These are phyloP conservation scores for Pseudorectes ferrugineus DNA, from an alignment of 2,113 vertebrate genomes.

Conservation along the genomic window DNA sequence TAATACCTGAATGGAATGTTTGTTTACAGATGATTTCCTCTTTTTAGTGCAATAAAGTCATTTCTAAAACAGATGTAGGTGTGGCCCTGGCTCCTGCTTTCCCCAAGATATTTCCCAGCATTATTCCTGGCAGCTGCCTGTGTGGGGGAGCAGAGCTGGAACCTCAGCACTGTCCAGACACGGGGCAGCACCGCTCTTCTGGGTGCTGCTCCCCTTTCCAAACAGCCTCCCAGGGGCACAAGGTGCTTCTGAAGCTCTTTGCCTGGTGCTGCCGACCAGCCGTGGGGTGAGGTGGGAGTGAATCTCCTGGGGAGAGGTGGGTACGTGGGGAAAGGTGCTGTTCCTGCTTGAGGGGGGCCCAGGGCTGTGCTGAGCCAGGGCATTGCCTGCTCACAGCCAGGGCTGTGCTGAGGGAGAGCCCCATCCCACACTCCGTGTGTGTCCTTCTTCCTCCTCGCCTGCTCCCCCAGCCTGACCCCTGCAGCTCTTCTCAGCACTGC, in stretches of 20 bases:
- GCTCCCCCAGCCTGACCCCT: neutral
- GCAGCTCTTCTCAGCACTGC: neutral
- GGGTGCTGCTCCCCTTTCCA: neutral
- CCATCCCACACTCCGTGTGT: neutral
- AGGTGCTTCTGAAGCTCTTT: neutral
- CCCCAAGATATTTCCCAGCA: neutral
- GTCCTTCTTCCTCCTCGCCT: neutral
- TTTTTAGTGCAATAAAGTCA: conserved; percentile 75
- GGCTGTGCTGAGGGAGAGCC: neutral
- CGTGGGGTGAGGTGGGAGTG: fast-evolving
- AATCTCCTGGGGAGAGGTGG: neutral
- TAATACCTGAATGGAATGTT: conserved; percentile 47
- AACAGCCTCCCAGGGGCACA: neutral
- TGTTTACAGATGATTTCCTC: conserved; percentile 59
- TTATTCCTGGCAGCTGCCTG: neutral
- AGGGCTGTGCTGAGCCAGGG: neutral
- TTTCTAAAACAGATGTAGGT: conserved; percentile 35
- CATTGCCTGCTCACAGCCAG: neutral
- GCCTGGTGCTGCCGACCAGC: neutral
- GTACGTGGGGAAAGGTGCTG: neutral
- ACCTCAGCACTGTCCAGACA: neutral
- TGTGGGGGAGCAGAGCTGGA: neutral
- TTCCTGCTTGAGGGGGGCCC: fast-evolving
- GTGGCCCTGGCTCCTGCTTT: neutral
- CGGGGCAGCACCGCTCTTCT: fast-evolving